Percentiles rank a stretch among this genome's conserved stretches.
phyloP scores from a whole-genome alignment of 2,888 invertebrate species.

The Pycnomerus fuliginosus region DNA sequence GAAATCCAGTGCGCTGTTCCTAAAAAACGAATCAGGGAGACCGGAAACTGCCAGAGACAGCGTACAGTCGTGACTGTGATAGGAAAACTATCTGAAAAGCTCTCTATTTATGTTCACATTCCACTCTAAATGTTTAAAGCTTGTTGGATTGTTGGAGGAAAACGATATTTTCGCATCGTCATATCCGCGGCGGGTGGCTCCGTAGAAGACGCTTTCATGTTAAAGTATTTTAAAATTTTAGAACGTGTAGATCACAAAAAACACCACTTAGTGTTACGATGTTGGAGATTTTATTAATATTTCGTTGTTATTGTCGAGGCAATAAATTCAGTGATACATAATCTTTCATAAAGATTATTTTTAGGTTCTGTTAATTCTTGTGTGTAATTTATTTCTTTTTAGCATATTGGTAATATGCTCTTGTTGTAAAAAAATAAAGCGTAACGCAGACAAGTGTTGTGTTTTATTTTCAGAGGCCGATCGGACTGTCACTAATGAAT shows the following conservation, averaged over 20 bases:
- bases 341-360: constrained; percentile 50
- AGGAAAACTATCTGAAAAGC: constrained; percentile 40
- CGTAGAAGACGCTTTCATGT: too few relatives aligned
- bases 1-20: background rate
- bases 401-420: constrained; percentile 40
- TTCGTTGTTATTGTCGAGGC: constrained; percentile 36
- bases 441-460: too few relatives aligned
- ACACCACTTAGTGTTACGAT: constrained; percentile 13
- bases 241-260: constrained; percentile 8
- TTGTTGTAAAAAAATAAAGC: constrained; percentile 46
- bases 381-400: constrained; percentile 43
- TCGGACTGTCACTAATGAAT: too few relatives aligned
- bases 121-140: constrained; percentile 21
- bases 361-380: constrained; percentile 38
- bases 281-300: constrained; percentile 29
- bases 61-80: constrained; percentile 45
- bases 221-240: constrained; percentile 9
- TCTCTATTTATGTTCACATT: constrained; percentile 43
- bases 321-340: constrained; percentile 42
- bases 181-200: too few relatives aligned
- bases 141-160: constrained; percentile 8
- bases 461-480: too few relatives aligned
- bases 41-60: constrained; percentile 31
- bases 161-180: constrained; percentile 4
- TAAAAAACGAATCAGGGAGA: constrained; percentile 38